A percentile compares a stretch with the other conserved stretches of the same genome.
These are phyloP conservation scores for Keiferia lycopersicella DNA, from an alignment of 2,888 invertebrate species.

Conservation along the genomic window DNA sequence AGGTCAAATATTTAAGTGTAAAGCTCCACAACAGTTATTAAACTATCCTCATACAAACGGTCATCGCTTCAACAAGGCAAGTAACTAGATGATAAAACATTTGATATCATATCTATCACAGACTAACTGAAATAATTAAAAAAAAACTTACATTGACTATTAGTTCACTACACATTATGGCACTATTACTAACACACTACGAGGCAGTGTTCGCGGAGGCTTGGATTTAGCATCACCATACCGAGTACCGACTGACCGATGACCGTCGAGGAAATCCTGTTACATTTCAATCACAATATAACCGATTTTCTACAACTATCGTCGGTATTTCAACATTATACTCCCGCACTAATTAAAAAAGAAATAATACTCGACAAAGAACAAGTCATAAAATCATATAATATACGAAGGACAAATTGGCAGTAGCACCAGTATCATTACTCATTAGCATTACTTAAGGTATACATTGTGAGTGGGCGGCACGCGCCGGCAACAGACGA, in stretches of 20 bases:
- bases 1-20: constrained; percentile 11
- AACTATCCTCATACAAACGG: constrained; percentile 15
- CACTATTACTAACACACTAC: constrained; percentile 66
- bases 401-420: constrained; percentile 59
- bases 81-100: constrained; percentile 62
- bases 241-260: background rate
- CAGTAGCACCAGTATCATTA: constrained; percentile 56
- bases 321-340: constrained; percentile 66
- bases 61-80: constrained; percentile 56
- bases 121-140: constrained; percentile 72
- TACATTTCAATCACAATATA: constrained; percentile 80
- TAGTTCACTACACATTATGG: constrained; percentile 73
- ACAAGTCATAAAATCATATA: constrained; percentile 69
- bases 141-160: constrained; percentile 65
- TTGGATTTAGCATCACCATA: constrained; percentile 11
- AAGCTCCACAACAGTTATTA: constrained; percentile 18
- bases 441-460: too few relatives aligned
- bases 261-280: constrained; percentile 42
- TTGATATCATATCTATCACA: constrained; percentile 80
- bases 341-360: constrained; percentile 63
- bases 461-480: too few relatives aligned
- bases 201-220: constrained; percentile 56
- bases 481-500: constrained; percentile 43
- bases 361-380: constrained; percentile 73
- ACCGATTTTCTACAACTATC: constrained; percentile 66